Conservation (phyloP, 64 coral and sea anemone genomes). For the Pachyseris speciosa region DNA sequence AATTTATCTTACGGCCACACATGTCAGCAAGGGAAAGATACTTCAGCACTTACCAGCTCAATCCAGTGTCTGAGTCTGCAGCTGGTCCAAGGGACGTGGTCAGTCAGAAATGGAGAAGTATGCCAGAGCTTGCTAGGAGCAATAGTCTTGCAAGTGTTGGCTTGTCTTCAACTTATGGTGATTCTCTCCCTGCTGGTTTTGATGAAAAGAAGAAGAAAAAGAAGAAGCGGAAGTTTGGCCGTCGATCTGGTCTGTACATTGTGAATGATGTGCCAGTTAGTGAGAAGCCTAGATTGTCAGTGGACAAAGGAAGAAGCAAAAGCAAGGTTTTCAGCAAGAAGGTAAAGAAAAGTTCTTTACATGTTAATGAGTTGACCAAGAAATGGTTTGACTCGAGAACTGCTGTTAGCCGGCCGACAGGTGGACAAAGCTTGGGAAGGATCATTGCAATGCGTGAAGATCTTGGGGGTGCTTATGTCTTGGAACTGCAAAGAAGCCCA, state of each 20-base stretch:
- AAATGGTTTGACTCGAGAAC: slow-evolving; percentile 88
- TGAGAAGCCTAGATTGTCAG: slow-evolving; percentile 79
- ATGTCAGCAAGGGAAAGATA: slow-evolving; percentile 51
- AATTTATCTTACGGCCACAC: slow-evolving; percentile 46
- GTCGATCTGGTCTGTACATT: slow-evolving; percentile 90
- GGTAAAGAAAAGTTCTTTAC: slow-evolving; percentile 45
- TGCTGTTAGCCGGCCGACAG: slow-evolving; percentile 88
- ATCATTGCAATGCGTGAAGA: slow-evolving; percentile 75
- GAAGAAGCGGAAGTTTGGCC: slow-evolving; percentile 69
- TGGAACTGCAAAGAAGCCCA: slow-evolving; percentile 80
- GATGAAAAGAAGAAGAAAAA: slow-evolving; percentile 64
- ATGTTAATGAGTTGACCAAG: slow-evolving; percentile 88
- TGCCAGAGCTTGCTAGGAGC: slow-evolving; percentile 55
- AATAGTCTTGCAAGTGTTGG: slow-evolving; percentile 10
- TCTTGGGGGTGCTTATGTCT: slow-evolving; percentile 84
- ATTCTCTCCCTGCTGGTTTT: slow-evolving; percentile 6
- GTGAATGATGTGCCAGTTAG: slow-evolving; percentile 79
- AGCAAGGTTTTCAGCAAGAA: slow-evolving; percentile 68
- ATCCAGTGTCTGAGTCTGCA: not conserved
- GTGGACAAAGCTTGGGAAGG: slow-evolving; percentile 78
- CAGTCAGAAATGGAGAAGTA: slow-evolving; percentile 47
- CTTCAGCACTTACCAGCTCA: slow-evolving; percentile 65
- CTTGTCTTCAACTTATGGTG: not conserved
- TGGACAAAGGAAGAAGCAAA: slow-evolving; percentile 53
- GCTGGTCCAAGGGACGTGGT: slow-evolving; percentile 3